phyloP scores from a whole-genome alignment of 2,797 vertebrate species.

The Decapterus maruadsi region DNA sequence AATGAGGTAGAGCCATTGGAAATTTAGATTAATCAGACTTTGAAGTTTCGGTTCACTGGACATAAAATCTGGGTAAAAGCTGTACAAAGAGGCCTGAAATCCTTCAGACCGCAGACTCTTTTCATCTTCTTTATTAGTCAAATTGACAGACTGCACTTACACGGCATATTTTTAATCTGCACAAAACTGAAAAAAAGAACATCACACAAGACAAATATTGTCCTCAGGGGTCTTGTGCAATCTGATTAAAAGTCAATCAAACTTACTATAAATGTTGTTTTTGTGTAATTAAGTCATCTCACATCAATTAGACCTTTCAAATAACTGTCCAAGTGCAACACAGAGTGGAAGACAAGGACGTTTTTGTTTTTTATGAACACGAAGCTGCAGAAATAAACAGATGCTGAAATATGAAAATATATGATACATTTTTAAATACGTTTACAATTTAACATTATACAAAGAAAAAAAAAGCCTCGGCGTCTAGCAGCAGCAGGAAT shows the following conservation, averaged over 20 bases:
- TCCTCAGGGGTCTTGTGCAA: background rate
- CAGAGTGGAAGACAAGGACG: background rate
- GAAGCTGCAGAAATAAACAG: background rate
- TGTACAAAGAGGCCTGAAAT: background rate
- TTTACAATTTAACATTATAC: too few relatives aligned
- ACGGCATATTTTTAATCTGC: background rate
- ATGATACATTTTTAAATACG: background rate
- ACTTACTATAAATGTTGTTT: background rate
- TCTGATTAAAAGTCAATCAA: background rate
- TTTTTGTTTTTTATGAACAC: background rate
- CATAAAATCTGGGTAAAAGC: background rate
- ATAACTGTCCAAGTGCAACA: background rate
- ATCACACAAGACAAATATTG: background rate
- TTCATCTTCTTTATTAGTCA: background rate
- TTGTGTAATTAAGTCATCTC: background rate
- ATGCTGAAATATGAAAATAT: slow-evolving; percentile 6
- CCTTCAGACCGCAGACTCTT: background rate
- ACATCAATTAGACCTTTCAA: background rate
- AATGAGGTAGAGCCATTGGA: background rate
- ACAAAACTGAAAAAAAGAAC: background rate
- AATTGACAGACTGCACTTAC: background rate
- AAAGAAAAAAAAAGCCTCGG: background rate
- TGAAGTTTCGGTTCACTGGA: background rate
- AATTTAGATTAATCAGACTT: background rate
- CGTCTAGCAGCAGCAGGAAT: background rate